Evolutionary conservation across 2,888 invertebrate species (phyloP).

Genomic region (Sipha maydis): DNA sequence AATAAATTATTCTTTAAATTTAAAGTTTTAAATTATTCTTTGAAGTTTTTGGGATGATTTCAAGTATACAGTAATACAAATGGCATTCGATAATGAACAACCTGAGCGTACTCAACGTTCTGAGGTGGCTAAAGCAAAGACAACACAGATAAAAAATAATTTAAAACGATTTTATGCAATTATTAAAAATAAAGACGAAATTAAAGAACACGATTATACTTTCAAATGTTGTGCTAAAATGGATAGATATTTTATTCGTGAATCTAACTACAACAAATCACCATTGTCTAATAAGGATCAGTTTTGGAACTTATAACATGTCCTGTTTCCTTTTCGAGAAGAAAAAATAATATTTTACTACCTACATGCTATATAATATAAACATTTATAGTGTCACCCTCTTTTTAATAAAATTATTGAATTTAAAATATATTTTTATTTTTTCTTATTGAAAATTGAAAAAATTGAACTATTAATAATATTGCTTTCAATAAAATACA

Average conservation of each 20-base stretch:
- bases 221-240: background rate
- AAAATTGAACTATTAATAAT: too few species aligned
- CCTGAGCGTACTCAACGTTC: too few species aligned
- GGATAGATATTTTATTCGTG: conserved; percentile 19
- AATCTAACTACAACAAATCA: background rate
- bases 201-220: background rate
- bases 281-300: background rate
- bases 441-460: too few species aligned
- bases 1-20: background rate
- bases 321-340: too few species aligned
- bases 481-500: too few species aligned
- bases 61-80: conserved; percentile 38
- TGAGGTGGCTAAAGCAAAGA: background rate
- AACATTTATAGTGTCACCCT: too few species aligned
- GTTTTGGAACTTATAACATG: background rate
- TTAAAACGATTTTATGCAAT: background rate
- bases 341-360: too few species aligned
- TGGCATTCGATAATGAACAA: background rate
- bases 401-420: too few species aligned
- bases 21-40: background rate
- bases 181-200: background rate
- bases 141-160: background rate
- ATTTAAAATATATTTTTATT: too few species aligned
- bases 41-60: conserved; percentile 55
- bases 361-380: too few species aligned